A percentile compares a stretch with the other conserved stretches of the same genome.
Evolutionary conservation across 92 coral and sea anemone species (phyloP).

Genomic region (Porites divaricata): DNA sequence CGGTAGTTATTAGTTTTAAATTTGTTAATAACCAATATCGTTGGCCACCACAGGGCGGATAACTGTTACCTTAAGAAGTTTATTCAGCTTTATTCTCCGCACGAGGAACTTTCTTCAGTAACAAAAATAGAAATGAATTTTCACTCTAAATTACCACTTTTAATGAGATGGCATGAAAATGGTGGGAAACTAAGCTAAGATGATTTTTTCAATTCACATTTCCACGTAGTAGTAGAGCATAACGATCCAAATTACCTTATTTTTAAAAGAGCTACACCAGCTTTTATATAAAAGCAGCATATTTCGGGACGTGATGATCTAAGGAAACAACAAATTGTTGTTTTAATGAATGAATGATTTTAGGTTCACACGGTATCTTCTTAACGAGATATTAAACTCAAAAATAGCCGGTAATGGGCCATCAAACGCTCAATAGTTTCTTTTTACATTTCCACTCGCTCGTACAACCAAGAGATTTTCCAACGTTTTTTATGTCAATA

Average conservation of each 20-base stretch:
- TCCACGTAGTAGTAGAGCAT: too few relatives aligned
- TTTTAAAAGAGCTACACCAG: too few relatives aligned
- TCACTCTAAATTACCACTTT: too few relatives aligned
- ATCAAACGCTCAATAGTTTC: too few relatives aligned
- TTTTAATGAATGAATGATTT: neutral
- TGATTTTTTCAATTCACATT: too few relatives aligned
- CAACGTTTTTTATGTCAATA: neutral
- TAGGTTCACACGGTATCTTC: conserved; percentile 25
- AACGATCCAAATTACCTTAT: too few relatives aligned
- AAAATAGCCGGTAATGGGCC: neutral
- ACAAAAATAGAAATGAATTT: too few relatives aligned
- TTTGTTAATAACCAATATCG: neutral
- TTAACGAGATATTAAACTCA: conserved; percentile 16
- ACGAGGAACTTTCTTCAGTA: too few relatives aligned
- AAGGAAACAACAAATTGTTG: neutral
- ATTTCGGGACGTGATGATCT: neutral
- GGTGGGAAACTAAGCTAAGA: too few relatives aligned
- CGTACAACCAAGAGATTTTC: neutral
- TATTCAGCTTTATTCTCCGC: too few relatives aligned
- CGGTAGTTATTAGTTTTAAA: neutral
- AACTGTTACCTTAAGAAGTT: too few relatives aligned
- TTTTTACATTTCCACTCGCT: neutral
- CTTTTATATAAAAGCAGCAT: neutral
- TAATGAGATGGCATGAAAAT: too few relatives aligned
- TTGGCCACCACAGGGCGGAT: neutral